A percentile compares a stretch with the other conserved stretches of the same genome.
phyloP scores from a whole-genome alignment of 1,140 invertebrate genomes.

The Papilio dardanus region DNA sequence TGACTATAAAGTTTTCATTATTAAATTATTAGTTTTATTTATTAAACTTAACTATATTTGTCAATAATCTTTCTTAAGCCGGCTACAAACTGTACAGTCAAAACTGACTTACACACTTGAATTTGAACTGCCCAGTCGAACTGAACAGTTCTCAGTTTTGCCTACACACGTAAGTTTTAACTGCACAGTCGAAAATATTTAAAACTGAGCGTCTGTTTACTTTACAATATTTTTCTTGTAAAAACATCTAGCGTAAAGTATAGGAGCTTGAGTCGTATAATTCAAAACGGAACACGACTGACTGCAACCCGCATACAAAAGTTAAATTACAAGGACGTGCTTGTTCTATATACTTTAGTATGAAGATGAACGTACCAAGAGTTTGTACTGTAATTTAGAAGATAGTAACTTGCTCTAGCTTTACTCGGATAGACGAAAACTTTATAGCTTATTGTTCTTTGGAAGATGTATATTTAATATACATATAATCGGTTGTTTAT shows the following conservation, averaged over 20 bases:
- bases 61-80: no score
- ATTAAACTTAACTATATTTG: no score
- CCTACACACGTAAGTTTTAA: no score
- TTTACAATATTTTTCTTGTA: background rate
- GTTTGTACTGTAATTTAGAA: constrained; percentile 16
- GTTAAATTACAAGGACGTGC: constrained; percentile 19
- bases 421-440: background rate
- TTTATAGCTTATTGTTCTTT: background rate
- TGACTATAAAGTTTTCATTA: no score
- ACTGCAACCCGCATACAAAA: constrained; percentile 14
- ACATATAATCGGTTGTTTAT: no score
- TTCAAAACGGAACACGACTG: constrained; percentile 15
- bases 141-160: no score
- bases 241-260: background rate
- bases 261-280: background rate
- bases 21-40: no score
- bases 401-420: background rate
- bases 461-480: background rate
- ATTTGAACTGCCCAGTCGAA: no score
- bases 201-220: no score
- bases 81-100: no score
- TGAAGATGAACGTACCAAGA: background rate
- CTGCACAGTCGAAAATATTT: no score
- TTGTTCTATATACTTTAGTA: constrained; percentile 14
- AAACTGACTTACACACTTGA: no score